A percentile compares a stretch with the other conserved stretches of the same genome.
phyloP scores from a whole-genome alignment of 30 jellyfish, hydroid and myxozoan genomes.

The Aurelia coerulea region DNA sequence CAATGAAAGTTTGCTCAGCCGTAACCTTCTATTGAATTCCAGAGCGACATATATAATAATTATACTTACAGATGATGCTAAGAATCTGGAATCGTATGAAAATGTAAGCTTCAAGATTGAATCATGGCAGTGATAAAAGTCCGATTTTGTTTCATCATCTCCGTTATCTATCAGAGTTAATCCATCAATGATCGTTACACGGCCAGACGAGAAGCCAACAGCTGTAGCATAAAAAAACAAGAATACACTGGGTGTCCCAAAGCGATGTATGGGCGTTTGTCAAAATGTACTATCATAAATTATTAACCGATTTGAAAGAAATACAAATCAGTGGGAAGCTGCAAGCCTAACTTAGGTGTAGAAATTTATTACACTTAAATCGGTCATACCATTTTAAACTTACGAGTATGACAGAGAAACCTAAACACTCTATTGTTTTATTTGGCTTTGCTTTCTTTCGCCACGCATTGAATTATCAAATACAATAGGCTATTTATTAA shows the following conservation, averaged over 20 bases:
- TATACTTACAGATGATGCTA: conserved; percentile 84
- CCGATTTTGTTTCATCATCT: conserved; percentile 41
- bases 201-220: conserved; percentile 87
- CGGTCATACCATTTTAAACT: too few relatives aligned
- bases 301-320: background rate
- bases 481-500: too few relatives aligned
- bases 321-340: too few relatives aligned
- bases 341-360: too few relatives aligned
- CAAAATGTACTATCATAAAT: background rate
- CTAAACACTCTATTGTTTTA: too few relatives aligned
- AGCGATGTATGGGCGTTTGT: background rate
- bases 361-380: too few relatives aligned
- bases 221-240: conserved; percentile 51
- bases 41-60: too few relatives aligned
- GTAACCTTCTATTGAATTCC: too few relatives aligned
- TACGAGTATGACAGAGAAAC: too few relatives aligned
- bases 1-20: too few relatives aligned
- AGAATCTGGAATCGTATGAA: conserved; percentile 69
- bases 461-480: too few relatives aligned
- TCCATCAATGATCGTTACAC: conserved; percentile 67
- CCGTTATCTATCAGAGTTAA: conserved; percentile 67
- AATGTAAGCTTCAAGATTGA: conserved; percentile 55
- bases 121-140: conserved; percentile 61
- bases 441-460: too few relatives aligned
- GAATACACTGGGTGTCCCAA: background rate